These are phyloP conservation scores for Seira sanloemensis DNA, from an alignment of 2,888 invertebrate genomes.

Conservation along the genomic window DNA sequence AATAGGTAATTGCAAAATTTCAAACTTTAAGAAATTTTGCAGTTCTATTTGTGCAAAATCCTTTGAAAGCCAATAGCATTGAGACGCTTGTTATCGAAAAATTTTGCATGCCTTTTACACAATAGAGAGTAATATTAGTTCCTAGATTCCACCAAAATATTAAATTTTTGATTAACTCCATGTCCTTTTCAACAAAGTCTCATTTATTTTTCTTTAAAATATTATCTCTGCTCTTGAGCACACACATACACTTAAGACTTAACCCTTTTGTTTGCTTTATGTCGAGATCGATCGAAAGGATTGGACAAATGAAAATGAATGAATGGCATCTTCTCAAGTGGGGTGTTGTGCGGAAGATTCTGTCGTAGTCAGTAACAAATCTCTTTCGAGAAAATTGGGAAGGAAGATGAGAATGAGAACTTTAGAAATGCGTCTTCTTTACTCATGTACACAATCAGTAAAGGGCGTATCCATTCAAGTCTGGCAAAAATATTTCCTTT, in stretches of 20 bases:
- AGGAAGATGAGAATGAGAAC: not conserved
- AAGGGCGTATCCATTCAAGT: constrained; percentile 52
- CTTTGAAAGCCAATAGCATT: no score
- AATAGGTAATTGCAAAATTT: no score
- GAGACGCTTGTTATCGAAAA: no score
- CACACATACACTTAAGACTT: not conserved
- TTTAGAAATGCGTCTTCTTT: not conserved
- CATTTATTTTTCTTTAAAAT: constrained; percentile 33
- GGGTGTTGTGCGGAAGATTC: constrained; percentile 31
- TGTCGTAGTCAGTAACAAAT: not conserved
- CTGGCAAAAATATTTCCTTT: constrained; percentile 27
- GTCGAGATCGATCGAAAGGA: not conserved
- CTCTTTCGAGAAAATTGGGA: not conserved
- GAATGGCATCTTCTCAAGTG: not conserved
- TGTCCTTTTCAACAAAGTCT: not conserved
- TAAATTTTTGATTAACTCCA: constrained; percentile 20
- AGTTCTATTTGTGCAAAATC: no score
- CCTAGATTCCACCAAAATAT: no score
- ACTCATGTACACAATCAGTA: not conserved
- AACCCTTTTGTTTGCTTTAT: not conserved
- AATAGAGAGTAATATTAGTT: no score
- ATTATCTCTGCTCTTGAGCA: not conserved
- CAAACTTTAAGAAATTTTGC: no score
- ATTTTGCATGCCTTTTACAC: no score
- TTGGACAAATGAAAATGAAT: constrained; percentile 29